A percentile compares a stretch with the other conserved stretches of the same genome.
These are phyloP conservation scores for Molorchus minor DNA, from an alignment of 2,888 invertebrate species.

Conservation along the genomic window DNA sequence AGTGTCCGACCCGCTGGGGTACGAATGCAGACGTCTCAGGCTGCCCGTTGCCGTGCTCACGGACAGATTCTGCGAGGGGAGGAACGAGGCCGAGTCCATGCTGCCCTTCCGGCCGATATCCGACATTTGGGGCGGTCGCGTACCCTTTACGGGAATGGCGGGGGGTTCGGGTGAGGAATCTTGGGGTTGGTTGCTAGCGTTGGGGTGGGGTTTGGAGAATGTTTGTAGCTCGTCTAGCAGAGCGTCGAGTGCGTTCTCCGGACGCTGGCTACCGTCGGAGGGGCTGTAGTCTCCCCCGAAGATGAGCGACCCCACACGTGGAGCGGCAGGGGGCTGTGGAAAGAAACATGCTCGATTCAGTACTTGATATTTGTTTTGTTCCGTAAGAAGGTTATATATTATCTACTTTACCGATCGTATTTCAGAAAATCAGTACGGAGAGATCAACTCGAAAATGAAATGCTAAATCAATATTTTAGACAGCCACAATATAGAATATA, in stretches of 20 bases:
- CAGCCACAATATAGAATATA: too few relatives aligned
- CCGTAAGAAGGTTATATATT: not conserved
- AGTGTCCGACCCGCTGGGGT: slow-evolving; percentile 86
- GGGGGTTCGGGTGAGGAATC: slow-evolving; percentile 56
- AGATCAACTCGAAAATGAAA: too few relatives aligned
- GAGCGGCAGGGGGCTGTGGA: slow-evolving; percentile 68
- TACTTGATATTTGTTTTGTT: not conserved
- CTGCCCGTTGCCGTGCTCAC: slow-evolving; percentile 65
- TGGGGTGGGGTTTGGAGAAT: slow-evolving; percentile 76
- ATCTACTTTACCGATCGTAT: slow-evolving; percentile 5
- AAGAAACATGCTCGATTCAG: slow-evolving; percentile 10
- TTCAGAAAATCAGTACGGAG: too few relatives aligned
- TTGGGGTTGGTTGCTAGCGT: slow-evolving; percentile 40
- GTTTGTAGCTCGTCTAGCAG: slow-evolving; percentile 93
- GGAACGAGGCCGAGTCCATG: slow-evolving; percentile 65
- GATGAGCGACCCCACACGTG: slow-evolving; percentile 70
- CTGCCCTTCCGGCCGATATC: slow-evolving; percentile 67
- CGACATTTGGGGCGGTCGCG: slow-evolving; percentile 63
- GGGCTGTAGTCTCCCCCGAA: slow-evolving; percentile 67
- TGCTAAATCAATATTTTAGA: too few relatives aligned
- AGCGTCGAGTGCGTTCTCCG: slow-evolving; percentile 98
- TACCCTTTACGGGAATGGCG: slow-evolving; percentile 58
- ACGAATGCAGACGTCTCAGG: slow-evolving; percentile 81
- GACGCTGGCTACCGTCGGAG: slow-evolving; percentile 70
- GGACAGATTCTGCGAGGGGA: slow-evolving; percentile 59